Evolutionary conservation across 64 coral and sea anemone species (phyloP).

Genomic region (Stichodactyla mertensii): DNA sequence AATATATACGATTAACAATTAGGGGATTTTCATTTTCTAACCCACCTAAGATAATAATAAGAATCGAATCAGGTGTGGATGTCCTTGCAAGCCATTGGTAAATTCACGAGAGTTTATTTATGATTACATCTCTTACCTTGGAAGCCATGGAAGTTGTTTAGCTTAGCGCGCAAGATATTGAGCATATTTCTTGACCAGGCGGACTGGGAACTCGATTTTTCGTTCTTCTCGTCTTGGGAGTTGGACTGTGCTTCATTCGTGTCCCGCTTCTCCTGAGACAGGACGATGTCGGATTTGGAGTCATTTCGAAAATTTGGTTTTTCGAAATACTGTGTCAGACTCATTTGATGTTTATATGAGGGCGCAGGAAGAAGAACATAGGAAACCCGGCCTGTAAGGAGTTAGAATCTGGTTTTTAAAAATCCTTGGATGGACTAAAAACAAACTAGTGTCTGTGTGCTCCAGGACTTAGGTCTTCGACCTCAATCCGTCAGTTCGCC

Average conservation of each 20-base stretch:
- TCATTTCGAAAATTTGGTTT: not conserved
- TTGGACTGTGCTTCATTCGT: not conserved
- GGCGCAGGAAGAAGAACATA: not conserved
- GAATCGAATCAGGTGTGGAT: not conserved
- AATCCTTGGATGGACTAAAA: too few species aligned
- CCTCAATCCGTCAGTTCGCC: not conserved
- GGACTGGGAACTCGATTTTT: not conserved
- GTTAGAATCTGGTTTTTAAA: too few species aligned
- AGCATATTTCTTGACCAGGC: constrained; percentile 6
- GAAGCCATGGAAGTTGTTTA: not conserved
- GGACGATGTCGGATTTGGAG: not conserved
- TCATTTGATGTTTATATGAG: not conserved
- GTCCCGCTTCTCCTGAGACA: not conserved
- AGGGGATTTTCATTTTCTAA: not conserved
- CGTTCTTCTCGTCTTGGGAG: not conserved
- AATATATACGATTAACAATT: not conserved
- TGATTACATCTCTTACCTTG: not conserved
- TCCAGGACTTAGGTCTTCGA: not conserved
- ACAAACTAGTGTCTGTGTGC: not conserved
- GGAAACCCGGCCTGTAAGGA: not conserved
- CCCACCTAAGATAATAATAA: not conserved
- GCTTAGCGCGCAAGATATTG: not conserved
- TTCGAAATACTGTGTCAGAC: not conserved
- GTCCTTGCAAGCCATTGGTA: not conserved
- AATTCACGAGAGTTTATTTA: not conserved